Evolutionary conservation across 2,113 vertebrate genomes (phyloP).

Genomic region (Pholis gunnellus): DNA sequence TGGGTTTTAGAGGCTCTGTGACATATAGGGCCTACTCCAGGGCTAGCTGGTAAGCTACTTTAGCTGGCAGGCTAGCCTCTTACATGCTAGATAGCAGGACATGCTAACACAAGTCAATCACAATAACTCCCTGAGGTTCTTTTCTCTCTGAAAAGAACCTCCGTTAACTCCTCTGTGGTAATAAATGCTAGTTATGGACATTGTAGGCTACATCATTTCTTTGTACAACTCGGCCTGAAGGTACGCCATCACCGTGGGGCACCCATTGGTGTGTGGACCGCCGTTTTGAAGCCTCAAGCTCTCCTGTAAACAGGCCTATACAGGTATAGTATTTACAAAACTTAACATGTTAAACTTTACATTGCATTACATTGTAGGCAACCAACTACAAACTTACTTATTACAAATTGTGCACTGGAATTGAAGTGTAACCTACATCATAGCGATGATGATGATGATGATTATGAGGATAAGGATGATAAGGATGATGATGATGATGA

Average conservation of each 20-base stretch:
- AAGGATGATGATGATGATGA: no score
- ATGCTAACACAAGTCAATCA: background rate
- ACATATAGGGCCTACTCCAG: background rate
- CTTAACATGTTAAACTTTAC: no score
- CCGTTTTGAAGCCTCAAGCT: no score
- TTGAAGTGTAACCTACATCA: background rate
- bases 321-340: no score
- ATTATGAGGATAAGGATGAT: no score
- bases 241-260: no score
- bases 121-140: no score
- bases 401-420: background rate
- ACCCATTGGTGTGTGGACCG: no score
- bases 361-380: no score
- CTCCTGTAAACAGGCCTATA: background rate
- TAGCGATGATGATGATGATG: background rate
- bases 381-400: background rate
- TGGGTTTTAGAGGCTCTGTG: background rate
- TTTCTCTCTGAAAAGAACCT: no score
- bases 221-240: no score
- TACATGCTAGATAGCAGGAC: background rate
- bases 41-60: background rate
- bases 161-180: background rate
- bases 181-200: background rate
- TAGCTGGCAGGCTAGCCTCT: background rate
- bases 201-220: no score